Base-by-base conservation (phyloP, 2,888 invertebrate genomes). In the Plagodis dolabraria region DNA sequence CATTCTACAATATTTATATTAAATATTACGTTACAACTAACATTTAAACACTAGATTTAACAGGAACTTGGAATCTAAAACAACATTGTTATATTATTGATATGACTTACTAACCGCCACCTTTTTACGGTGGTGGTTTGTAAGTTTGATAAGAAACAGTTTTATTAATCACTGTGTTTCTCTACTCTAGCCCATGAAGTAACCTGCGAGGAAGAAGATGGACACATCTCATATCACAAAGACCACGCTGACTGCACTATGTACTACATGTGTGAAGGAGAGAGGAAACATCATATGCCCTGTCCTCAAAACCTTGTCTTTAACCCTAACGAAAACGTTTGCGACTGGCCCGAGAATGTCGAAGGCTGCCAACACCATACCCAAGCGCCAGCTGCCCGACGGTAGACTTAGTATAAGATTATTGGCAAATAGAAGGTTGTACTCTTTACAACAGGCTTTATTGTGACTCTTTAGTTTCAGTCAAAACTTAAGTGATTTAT, bases 231-330 rank as follows among this genome's bases (percentile, higher is more conserved):
- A 60, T 98, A 98, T 87, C 98, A 98, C 82, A 94, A 95, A 2
- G 98, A 98, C 88, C 96, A 96, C 83, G 96, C 95, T 34, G 98
- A 98, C 84, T 98, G 98, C 85, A 97, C 97, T 56, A 97, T 96
- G 94, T 98, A 98, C 88, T 98, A 97, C 93, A 98, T 98, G 98
- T 98, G 98, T 81, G 98, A 98, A 89, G 98, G 98, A 38, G 98
- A 98, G 82, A 94, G 98, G 54, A 98, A 98, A 82, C 98, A 98
- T 81, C 98, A 98, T 91, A 98, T 98, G 98, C 98, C 98, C 47
- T 98, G 98, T 82, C 98, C 98, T 7, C 95, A 95, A 52, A 97
- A 98, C 88, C 94, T 98, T 63, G 98, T 98, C 10, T 98, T 98
- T 90, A 98, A 98, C 85, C 95, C 95, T 44, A 97, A 97, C 75